Conservation (phyloP, 2,113 vertebrate species). For the Danionella cerebrum region DNA sequence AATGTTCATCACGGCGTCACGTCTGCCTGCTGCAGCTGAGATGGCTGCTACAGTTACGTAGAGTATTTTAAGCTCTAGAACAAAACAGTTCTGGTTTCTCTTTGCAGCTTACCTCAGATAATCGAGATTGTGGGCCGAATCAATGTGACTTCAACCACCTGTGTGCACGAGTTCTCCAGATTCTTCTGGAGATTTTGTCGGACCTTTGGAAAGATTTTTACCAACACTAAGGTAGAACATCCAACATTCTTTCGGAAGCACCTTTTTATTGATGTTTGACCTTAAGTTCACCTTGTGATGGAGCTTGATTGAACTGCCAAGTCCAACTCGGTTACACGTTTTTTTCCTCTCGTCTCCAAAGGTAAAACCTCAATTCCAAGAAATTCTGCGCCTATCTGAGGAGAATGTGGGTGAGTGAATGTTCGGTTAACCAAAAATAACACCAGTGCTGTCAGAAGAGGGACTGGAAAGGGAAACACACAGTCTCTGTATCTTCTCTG, state of each 20-base stretch:
- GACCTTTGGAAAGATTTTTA: slow-evolving; percentile 98
- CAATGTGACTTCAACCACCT: slow-evolving; percentile 89
- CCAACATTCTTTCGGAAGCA: background rate
- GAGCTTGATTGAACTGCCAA: no score
- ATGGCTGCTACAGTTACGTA: no score
- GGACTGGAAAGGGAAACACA: slow-evolving; percentile 8
- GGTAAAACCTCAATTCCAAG: slow-evolving; percentile 98
- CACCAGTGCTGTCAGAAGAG: slow-evolving; percentile 16
- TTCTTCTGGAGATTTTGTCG: slow-evolving; percentile 98
- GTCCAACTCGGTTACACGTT: background rate
- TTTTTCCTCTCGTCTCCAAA: slow-evolving; percentile 45
- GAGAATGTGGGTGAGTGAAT: slow-evolving; percentile 87
- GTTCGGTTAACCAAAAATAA: slow-evolving; percentile 32
- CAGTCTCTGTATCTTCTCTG: slow-evolving; percentile 1
- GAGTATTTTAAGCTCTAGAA: no score
- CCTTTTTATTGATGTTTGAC: background rate
- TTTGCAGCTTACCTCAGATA: slow-evolving; percentile 82
- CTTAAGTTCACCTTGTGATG: no score
- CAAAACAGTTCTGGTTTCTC: no score
- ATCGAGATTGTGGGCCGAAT: slow-evolving; percentile 95
- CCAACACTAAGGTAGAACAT: slow-evolving; percentile 87
- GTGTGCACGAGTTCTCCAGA: slow-evolving; percentile 95
- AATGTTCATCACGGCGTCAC: no score
- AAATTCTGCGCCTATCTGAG: slow-evolving; percentile 94
- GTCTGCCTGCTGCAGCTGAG: no score